A percentile compares a stretch with the other conserved stretches of the same genome.
These are phyloP conservation scores for Gobio occitaniae DNA, from an alignment of 2,797 vertebrate genomes.

Conservation along the genomic window DNA sequence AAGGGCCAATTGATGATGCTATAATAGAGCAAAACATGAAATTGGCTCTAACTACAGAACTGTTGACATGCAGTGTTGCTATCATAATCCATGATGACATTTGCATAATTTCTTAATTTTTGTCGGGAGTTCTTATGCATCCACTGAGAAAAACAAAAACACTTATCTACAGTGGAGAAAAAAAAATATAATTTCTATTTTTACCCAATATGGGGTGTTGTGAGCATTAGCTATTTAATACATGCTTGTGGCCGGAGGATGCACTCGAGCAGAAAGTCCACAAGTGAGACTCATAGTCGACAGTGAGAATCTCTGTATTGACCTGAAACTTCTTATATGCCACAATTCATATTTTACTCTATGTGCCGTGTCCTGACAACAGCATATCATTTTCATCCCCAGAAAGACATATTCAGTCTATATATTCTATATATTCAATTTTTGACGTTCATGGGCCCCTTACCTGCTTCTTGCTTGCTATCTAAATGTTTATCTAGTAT, in stretches of 20 bases:
- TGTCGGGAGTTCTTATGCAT: background rate
- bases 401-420: background rate
- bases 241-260: too few relatives aligned
- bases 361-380: too few relatives aligned
- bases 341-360: too few relatives aligned
- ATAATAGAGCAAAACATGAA: background rate
- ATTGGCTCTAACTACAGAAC: background rate
- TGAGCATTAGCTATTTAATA: background rate
- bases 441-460: background rate
- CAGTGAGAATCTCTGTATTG: too few relatives aligned
- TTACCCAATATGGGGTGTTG: background rate
- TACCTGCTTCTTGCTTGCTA: background rate
- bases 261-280: too few relatives aligned
- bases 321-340: too few relatives aligned
- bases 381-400: background rate
- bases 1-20: background rate
- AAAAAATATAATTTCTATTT: background rate
- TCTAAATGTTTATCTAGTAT: background rate
- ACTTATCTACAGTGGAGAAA: background rate
- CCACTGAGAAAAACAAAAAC: too few relatives aligned
- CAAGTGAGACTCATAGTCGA: too few relatives aligned
- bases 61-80: background rate
- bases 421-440: too few relatives aligned
- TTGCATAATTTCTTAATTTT: background rate
- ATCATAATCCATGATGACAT: background rate